Base-by-base conservation (phyloP, 1,140 invertebrate genomes). In the Zaprionus lachaisei region DNA sequence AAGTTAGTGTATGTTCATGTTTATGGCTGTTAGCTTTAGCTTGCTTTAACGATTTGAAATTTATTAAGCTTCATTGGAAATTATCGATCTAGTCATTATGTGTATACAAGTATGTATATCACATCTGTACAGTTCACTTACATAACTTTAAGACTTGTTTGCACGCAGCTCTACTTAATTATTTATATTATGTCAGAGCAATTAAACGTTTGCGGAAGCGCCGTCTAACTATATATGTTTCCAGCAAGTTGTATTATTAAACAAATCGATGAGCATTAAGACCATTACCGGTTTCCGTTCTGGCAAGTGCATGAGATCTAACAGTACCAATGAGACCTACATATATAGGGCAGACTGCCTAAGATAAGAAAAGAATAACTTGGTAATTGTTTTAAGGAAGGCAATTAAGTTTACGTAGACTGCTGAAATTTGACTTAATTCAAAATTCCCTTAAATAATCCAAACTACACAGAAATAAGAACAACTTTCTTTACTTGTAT, bases 191-290 rank as follows among this genome's bases (percentile, higher is more conserved):
- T 24, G 47, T 51, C 47, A 51, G 20, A 22, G 20, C n/a, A 14
- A 51, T 51, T 51, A 24, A 20, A 51, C 47, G 22, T 51, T 51
- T 51, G 47, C 47, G 47, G 47, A 51, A 51, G 47, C 20, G 3
- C 9, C 9, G 47, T 5, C 12, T 51, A 51, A 51, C 47, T 24
- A 22, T 51, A 51, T 51, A 51, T 51, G 20, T 14, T 51, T 12
- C 1, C 20, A 51, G 14, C 14, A 5, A 22, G 47, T 51, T 5
- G 4, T 51, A n/a, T 24, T 24, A 51, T 51, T 51, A 51, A 24
- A 12, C 41, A 47, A 47, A 47, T 47, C 41, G 41, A 17, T 17
- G 6, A n/a, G 6, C 47, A 51, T 24, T 51, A 51, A 24, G 47
- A 11, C 4, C 2, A 31, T 14, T 51, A n/a, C 47, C 47, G 20